Base-by-base conservation (phyloP, 2,113 vertebrate species). In the Laticauda laticaudata region DNA sequence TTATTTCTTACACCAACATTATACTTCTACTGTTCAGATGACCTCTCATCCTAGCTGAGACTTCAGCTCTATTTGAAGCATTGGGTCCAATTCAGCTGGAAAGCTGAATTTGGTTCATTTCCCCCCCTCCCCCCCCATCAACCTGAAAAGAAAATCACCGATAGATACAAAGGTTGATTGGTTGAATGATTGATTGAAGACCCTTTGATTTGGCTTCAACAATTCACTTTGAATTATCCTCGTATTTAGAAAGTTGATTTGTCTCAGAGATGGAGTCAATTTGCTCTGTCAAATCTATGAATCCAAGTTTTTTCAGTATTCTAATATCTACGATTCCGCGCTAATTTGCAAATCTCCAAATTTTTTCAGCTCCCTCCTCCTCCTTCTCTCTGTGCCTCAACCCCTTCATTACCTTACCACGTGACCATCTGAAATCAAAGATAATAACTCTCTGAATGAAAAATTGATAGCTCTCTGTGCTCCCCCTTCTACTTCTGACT, bases 401-500 rank as follows among this genome's bases (percentile, higher is more conserved):
- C 26, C 26, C 29, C 29, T 53, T 87, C n/a, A 14, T n/a, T 87
- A 15, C 26, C 14, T 14, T n/a, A 29, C 10, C 24, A n/a, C 18
- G 7, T 88, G 51, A 55, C 3, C 5, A n/a, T 34, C 24, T 21
- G 51, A 88, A 88, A 88, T 54, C 39, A 57, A 56, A 39, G 93
- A 59, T 89, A 56, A 56, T 95, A 96, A 97, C 96, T 97, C 91
- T 92, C 95, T 93, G 91, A 97, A 96, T 95, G 95, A 97, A 94
- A 97, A 97, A 97, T 96, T 96, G 92, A 97, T 97, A 96, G 95
- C 96, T 97, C 92, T 95, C 96, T 94, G 96, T 6, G 3, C 85
- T 45, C 39, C 45, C 45, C 21, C 95, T 89, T 81, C 92, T 95
- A 96, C 96, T 96, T 97, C 96, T 96, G 96, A 97, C 98, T 97